phyloP scores from a whole-genome alignment of 2,113 vertebrate species.

The Tor tambroides region DNA sequence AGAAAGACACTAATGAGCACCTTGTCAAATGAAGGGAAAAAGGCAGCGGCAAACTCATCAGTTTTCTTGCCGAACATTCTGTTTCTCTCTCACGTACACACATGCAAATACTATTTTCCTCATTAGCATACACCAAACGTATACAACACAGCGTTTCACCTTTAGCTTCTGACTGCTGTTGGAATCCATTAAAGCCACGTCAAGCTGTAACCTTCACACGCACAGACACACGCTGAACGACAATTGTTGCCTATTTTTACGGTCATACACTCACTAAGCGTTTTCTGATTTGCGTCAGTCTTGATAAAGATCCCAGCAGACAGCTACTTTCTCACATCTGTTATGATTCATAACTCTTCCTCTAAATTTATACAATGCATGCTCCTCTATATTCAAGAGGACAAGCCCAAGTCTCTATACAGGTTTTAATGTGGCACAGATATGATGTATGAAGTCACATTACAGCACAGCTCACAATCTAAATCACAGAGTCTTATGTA shows the following conservation, averaged over 20 bases:
- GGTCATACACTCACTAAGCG: constrained; percentile 55
- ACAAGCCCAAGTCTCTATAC: neutral
- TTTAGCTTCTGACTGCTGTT: constrained; percentile 52
- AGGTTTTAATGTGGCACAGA: constrained; percentile 26
- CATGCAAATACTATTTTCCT: constrained; percentile 51
- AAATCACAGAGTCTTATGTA: constrained; percentile 22
- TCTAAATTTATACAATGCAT: neutral
- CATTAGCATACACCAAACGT: constrained; percentile 46
- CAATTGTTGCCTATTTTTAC: neutral
- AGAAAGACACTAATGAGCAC: constrained; percentile 1
- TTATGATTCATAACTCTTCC: neutral
- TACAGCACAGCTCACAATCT: neutral
- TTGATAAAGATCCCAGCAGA: constrained; percentile 7
- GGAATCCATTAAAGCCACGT: constrained; percentile 41
- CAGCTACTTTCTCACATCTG: neutral
- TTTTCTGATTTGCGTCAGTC: constrained; percentile 26
- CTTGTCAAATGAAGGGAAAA: constrained; percentile 31
- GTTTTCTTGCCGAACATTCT: constrained; percentile 3
- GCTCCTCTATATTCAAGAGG: neutral
- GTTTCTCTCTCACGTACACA: constrained; percentile 23
- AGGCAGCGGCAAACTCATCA: constrained; percentile 6
- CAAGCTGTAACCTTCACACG: constrained; percentile 22
- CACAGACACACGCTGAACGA: constrained; percentile 28
- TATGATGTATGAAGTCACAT: constrained; percentile 40
- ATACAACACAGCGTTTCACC: constrained; percentile 40